Conservation (phyloP, 2,888 invertebrate genomes). For the Lasioglossum marginatum region DNA sequence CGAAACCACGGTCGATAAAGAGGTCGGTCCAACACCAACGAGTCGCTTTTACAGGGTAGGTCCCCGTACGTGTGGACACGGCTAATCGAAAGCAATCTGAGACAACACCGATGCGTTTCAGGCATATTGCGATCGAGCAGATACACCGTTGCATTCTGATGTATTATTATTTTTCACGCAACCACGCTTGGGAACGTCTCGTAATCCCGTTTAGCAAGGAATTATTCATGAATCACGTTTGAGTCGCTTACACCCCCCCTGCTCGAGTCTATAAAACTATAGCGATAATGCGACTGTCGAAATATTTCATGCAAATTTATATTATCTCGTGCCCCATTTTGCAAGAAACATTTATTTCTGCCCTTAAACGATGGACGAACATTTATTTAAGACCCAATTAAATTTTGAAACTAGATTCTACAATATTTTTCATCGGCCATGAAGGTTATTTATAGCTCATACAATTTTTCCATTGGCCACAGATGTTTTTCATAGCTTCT, state of each 20-base stretch:
- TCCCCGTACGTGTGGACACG: constrained; percentile 53
- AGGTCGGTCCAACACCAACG: constrained; percentile 72
- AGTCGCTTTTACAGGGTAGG: constrained; percentile 57
- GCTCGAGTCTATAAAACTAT: background rate
- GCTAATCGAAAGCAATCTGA: constrained; percentile 64
- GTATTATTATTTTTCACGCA: constrained; percentile 55
- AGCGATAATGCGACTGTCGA: background rate
- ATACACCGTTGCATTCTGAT: constrained; percentile 50
- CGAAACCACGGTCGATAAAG: constrained; percentile 79
- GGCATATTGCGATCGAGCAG: constrained; percentile 57
- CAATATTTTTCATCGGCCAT: background rate
- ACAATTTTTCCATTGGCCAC: background rate
- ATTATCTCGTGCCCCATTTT: background rate
- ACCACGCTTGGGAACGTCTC: background rate
- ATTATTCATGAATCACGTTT: background rate
- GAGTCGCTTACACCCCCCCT: background rate
- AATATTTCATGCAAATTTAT: background rate
- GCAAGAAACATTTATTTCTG: background rate
- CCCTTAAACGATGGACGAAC: background rate
- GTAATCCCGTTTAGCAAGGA: background rate
- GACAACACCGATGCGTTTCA: constrained; percentile 67
- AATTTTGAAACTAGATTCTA: background rate
- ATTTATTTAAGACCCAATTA: background rate
- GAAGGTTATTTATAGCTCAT: background rate
- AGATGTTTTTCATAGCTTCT: too few species aligned